phyloP scores from a whole-genome alignment of 2,888 invertebrate genomes.

The Perizoma flavofasciatum region DNA sequence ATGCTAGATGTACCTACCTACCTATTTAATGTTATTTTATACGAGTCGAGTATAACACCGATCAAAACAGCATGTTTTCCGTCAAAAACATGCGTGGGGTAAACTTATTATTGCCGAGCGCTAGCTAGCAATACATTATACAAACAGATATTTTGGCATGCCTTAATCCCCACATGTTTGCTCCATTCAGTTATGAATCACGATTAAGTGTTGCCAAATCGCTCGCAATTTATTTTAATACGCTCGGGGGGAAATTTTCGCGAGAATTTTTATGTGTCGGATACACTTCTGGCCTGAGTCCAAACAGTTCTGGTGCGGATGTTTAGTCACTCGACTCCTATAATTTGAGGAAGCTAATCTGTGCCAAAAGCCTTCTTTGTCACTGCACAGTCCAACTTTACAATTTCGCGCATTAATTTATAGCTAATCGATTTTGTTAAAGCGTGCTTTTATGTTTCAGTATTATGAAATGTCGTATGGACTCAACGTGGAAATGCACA shows the following conservation, averaged over 20 bases:
- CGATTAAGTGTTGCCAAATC: constrained; percentile 84
- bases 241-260: constrained; percentile 79
- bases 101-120: constrained; percentile 52
- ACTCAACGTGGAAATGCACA: constrained; percentile 98
- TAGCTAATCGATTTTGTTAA: constrained; percentile 62
- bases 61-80: constrained; percentile 48
- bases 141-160: constrained; percentile 72
- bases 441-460: constrained; percentile 87
- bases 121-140: constrained; percentile 57
- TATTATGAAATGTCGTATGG: constrained; percentile 99
- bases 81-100: constrained; percentile 51
- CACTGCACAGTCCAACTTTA: constrained; percentile 53
- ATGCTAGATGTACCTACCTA: constrained; percentile 11
- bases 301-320: constrained; percentile 78
- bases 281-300: constrained; percentile 78
- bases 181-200: constrained; percentile 79
- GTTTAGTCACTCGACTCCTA: constrained; percentile 79
- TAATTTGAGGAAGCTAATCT: constrained; percentile 80
- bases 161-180: constrained; percentile 73
- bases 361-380: constrained; percentile 75
- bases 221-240: constrained; percentile 83
- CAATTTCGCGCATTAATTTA: constrained; percentile 58
- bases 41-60: constrained; percentile 30
- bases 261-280: constrained; percentile 81
- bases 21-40: constrained; percentile 1